Evolutionary conservation across 2,113 vertebrate genomes (phyloP).

Genomic region (Mastomys coucha): DNA sequence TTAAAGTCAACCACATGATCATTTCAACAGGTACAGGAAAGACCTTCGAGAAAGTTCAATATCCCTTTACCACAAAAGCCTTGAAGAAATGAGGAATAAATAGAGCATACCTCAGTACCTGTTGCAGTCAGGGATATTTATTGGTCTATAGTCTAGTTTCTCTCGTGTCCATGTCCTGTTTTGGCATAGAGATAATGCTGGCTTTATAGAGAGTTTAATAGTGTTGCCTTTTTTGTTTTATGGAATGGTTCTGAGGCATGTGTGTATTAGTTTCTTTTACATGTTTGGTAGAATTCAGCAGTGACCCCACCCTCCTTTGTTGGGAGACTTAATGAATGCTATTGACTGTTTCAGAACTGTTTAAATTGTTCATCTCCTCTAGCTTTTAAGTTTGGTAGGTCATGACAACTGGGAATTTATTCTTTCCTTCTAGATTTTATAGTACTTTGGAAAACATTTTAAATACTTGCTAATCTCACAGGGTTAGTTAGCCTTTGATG

Average conservation of each 20-base stretch:
- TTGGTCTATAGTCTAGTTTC: neutral
- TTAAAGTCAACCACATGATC: neutral
- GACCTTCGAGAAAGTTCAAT: neutral
- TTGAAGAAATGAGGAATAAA: neutral
- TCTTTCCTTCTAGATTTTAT: neutral
- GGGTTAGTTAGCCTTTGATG: neutral
- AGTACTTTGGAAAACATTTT: neutral
- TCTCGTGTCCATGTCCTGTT: neutral
- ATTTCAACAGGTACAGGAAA: neutral
- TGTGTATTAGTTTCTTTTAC: neutral
- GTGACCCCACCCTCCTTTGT: neutral
- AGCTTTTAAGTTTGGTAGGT: neutral
- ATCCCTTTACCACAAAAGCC: neutral
- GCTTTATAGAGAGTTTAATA: neutral
- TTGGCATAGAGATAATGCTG: neutral
- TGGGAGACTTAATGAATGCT: neutral
- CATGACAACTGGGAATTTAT: neutral
- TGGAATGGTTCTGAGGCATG: neutral
- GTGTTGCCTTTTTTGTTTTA: neutral
- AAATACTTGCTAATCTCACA: neutral
- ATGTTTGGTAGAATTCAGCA: neutral
- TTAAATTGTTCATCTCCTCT: neutral
- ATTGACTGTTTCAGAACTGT: neutral
- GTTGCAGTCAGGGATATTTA: neutral
- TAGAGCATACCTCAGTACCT: neutral